These are phyloP conservation scores for Danionella dracula DNA, from an alignment of 2,797 vertebrate species.

Conservation along the genomic window DNA sequence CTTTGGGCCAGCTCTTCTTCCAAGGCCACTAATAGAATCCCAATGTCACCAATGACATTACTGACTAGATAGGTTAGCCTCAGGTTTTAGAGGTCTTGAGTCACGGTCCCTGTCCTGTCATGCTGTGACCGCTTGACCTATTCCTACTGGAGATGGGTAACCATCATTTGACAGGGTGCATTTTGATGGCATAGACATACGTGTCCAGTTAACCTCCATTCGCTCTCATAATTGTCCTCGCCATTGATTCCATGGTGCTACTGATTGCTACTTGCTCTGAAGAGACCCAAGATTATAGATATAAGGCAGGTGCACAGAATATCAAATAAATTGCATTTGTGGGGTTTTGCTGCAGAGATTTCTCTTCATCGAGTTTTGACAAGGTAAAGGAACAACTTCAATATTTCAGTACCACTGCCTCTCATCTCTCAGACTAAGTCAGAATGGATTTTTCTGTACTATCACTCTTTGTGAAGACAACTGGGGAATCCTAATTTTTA, in stretches of 20 bases:
- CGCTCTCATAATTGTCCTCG: constrained; percentile 15
- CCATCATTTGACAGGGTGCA: constrained; percentile 28
- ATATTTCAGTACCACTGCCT: neutral
- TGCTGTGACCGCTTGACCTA: constrained; percentile 35
- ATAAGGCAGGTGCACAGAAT: neutral
- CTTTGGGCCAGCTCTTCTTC: constrained; percentile 65
- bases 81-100: constrained; percentile 23
- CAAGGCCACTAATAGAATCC: constrained; percentile 75
- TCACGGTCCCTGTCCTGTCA: constrained; percentile 22
- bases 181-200: neutral
- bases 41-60: constrained; percentile 76
- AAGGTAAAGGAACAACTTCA: neutral
- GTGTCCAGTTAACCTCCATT: constrained; percentile 19
- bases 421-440: constrained; percentile 10
- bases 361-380: constrained; percentile 22
- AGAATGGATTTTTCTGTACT: constrained; percentile 1
- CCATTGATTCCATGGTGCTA: constrained; percentile 32
- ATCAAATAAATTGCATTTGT: constrained; percentile 27
- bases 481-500: neutral
- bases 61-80: constrained; percentile 52
- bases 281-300: constrained; percentile 23
- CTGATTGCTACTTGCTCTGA: constrained; percentile 33
- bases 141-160: constrained; percentile 27
- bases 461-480: neutral
- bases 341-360: constrained; percentile 15